Base-by-base conservation (phyloP, 2,797 vertebrate species). In the Arnoldichthys spilopterus region DNA sequence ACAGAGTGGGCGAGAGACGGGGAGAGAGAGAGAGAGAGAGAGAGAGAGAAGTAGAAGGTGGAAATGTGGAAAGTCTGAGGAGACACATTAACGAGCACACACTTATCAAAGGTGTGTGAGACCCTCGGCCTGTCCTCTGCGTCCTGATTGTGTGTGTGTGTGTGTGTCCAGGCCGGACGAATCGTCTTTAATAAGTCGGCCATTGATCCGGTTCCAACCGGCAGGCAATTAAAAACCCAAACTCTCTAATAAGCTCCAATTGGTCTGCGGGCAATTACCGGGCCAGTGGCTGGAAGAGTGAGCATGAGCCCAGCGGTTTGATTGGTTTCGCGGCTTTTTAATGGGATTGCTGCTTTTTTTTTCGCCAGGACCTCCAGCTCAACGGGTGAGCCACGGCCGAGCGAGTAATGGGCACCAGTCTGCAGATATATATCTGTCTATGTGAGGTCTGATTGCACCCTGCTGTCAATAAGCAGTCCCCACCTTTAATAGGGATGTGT, bases 211-310 rank as follows among this genome's bases (percentile, higher is more conserved):
- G 34, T 77, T 82, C 72, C 76, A 72, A 76, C 79, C 69, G 75
- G 54, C 72, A 72, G 82, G 83, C 83, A 86, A 86, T 86, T 86
- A 86, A 83, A 72, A 85, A 82, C 72, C 84, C 83, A 85, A 86
- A 86, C 82, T 82, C 79, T 83, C 79, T 86, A 86, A 86, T 83
- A 84, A 85, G 83, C 79, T 85, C 79, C 83, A 76, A 85, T 85
- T 85, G 83, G 83, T 74, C 43, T 72, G 77, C 72, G 51, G 75
- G 82, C 85, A 86, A 86, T 86, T 86, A 86, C 79, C 53, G 77
- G 74, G 77, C 59, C 81, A 71, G 72, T 80, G 82, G 77, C 83
- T 85, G 82, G 81, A 85, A 85, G 85, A 86, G 54, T 64, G 71
- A 84, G 81, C 83, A 79, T 78, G 74, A 82, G 81, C 72, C 62